Base-by-base conservation (phyloP, 2,797 vertebrate genomes). In the Chelmon rostratus region DNA sequence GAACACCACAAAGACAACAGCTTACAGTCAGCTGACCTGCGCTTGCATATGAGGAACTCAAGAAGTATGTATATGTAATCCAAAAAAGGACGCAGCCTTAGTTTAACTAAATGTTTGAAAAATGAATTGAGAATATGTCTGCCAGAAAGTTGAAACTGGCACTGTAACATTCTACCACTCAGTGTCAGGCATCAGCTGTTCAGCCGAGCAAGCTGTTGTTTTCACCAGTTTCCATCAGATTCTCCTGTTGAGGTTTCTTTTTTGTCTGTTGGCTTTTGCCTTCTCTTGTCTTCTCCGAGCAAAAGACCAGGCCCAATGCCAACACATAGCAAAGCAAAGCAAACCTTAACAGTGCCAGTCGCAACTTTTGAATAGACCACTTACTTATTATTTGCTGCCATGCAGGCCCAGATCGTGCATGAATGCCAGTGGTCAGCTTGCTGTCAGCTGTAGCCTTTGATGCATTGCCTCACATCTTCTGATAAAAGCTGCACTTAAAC, bases 401-500 rank as follows among this genome's bases (percentile, higher is more conserved):
- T 56, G 35, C 42, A 40, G n/a, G 33, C 3, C 2, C 50, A 58
- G 70, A 58, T 46, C 1, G 3, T 23, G 13, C 74, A 56, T 33
- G 10, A 66, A 42, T 40, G 47, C 52, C 33, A 49, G 53, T 10
- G 38, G 75, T 74, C 71, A 59, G 33, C 46, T 15, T 68, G 54
- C 73, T 75, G 61, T 63, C 44, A 58, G 85, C 74, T 68, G 74
- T 61, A 49, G 40, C 44, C 64, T 59, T 61, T 56, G 62, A 56
- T 42, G 40, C 33, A 1, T 46, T 68, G 56, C 63, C 47, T 76
- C 50, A 61, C 58, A 73, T 76, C 49, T 19, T 54, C 42, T 49
- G 47, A 81, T 79, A 73, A 76, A 85, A 73, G 76, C 62, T 59
- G 63, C 58, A 42, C 67, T 62, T 68, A 57, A 65, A 63, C 40